These are phyloP conservation scores for Hydroisotoma schaefferi DNA, from an alignment of 2,888 invertebrate species.

Conservation along the genomic window DNA sequence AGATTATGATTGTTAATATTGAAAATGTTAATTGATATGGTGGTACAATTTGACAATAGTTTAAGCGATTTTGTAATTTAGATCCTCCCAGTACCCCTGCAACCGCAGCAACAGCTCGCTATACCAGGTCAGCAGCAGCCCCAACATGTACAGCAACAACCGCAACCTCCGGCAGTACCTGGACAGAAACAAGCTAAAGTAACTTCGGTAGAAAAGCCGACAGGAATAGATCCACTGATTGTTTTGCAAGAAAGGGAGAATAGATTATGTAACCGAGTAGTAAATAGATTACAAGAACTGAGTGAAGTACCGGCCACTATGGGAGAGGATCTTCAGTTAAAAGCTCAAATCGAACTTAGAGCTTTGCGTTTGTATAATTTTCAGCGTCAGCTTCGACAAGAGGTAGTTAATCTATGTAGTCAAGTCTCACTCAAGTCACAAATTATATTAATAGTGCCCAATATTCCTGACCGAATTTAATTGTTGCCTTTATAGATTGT, in stretches of 20 bases:
- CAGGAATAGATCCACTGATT: conserved; percentile 59
- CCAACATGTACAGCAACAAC: conserved; percentile 18
- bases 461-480: not conserved
- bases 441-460: not conserved
- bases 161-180: conserved; percentile 24
- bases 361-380: conserved; percentile 60
- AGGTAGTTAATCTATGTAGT: conserved; percentile 33
- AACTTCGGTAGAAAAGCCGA: conserved; percentile 58
- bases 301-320: conserved; percentile 56
- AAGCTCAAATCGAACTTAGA: conserved; percentile 60
- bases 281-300: conserved; percentile 58
- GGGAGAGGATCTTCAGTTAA: conserved; percentile 57
- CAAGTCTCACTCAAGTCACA: not conserved
- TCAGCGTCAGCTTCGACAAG: conserved; percentile 56
- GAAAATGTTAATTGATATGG: not conserved
- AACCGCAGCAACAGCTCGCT: conserved; percentile 54
- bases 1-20: not conserved
- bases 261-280: conserved; percentile 57
- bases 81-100: conserved; percentile 23
- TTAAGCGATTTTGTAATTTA: conserved; percentile 12
- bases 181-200: conserved; percentile 53
- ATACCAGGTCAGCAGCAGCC: conserved; percentile 33
- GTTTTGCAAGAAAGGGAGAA: conserved; percentile 61
- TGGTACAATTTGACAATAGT: conserved; percentile 13
- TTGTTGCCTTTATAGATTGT: conserved; percentile 34